Evolutionary conservation across 2,113 vertebrate species (phyloP).

Genomic region (Chrysemys picta): DNA sequence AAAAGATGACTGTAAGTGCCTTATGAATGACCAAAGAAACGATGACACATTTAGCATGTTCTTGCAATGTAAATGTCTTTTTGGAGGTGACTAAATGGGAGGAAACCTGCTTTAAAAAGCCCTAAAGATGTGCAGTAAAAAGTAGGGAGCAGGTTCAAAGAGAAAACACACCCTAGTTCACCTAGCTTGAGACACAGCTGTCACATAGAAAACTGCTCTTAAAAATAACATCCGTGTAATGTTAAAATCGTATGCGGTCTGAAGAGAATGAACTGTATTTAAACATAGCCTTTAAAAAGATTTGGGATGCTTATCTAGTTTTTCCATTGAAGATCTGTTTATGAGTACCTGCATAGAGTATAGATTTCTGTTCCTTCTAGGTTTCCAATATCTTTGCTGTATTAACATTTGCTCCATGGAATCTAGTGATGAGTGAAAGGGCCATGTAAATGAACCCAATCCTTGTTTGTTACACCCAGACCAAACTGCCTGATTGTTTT

Average conservation of each 20-base stretch:
- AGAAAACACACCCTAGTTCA: neutral
- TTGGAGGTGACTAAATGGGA: neutral
- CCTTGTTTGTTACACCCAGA: neutral
- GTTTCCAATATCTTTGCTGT: neutral
- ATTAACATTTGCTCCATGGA: neutral
- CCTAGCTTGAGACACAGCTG: neutral
- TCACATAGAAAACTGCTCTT: neutral
- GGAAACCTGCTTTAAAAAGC: neutral
- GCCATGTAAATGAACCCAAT: fast-evolving
- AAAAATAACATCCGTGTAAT: neutral
- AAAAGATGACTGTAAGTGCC: neutral
- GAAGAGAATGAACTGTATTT: neutral
- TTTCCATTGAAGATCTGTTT: neutral
- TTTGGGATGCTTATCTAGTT: neutral
- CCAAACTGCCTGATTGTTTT: fast-evolving
- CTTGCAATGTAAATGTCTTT: neutral
- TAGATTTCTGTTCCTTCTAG: neutral
- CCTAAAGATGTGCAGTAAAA: neutral
- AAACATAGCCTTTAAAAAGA: neutral
- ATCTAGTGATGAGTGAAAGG: neutral
- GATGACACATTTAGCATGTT: neutral
- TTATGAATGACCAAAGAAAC: neutral
- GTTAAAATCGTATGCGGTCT: neutral
- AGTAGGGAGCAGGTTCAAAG: neutral
- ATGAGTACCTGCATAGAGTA: neutral